phyloP scores from a whole-genome alignment of 2,113 vertebrate genomes.

The Dasyornis broadbenti region DNA sequence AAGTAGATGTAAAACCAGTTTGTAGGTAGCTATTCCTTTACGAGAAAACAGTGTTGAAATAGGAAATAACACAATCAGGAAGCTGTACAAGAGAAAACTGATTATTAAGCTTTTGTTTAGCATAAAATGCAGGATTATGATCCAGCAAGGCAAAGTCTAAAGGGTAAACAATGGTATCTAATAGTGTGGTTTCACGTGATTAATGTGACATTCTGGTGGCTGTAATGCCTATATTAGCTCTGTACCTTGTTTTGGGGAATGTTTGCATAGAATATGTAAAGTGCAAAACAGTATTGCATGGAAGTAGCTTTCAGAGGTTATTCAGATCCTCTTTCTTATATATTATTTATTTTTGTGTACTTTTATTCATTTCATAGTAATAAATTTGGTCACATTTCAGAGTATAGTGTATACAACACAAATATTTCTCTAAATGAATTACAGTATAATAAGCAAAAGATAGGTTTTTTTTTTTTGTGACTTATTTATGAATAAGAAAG shows the following conservation, averaged over 20 bases:
- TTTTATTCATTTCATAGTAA: neutral
- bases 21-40: neutral
- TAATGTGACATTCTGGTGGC: neutral
- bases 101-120: neutral
- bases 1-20: neutral
- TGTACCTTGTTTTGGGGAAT: neutral
- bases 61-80: neutral
- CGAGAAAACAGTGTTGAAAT: neutral
- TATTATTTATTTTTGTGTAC: neutral
- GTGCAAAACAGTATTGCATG: neutral
- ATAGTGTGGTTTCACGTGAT: neutral
- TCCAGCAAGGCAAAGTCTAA: neutral
- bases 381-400: neutral
- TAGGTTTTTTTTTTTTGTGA: neutral
- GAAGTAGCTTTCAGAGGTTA: neutral
- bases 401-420: neutral
- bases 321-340: neutral
- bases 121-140: neutral
- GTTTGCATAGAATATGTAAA: neutral
- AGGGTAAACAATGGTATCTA: neutral
- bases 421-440: neutral
- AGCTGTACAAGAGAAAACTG: neutral
- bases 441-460: neutral
- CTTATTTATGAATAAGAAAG: neutral
- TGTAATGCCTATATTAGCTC: neutral